Percentiles rank a stretch among this genome's conserved stretches.
phyloP scores from a whole-genome alignment of 2,888 invertebrate genomes.

The Xanthostigma xanthostigma region DNA sequence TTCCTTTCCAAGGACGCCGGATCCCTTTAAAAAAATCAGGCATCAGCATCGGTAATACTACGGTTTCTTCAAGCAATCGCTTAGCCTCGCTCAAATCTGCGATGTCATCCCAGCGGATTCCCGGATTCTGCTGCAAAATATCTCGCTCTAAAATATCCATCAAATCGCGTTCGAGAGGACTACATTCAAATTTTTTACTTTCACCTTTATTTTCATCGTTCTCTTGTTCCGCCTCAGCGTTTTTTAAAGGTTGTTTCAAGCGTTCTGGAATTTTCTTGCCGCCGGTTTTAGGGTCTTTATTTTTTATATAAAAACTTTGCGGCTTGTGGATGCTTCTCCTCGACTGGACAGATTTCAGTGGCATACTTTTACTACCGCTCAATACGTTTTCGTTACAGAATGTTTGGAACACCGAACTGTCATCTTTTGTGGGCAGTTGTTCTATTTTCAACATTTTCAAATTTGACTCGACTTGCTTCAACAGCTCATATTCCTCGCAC shows the following conservation, averaged over 20 bases:
- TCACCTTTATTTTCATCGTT: conserved; percentile 24
- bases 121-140: conserved; percentile 66
- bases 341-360: too few relatives aligned
- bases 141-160: conserved; percentile 85
- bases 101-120: conserved; percentile 68
- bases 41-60: conserved; percentile 73
- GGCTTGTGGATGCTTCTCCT: too few relatives aligned
- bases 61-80: conserved; percentile 67
- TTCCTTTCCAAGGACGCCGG: conserved; percentile 68
- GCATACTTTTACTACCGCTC: too few relatives aligned
- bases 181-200: conserved; percentile 72
- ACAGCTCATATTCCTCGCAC: neutral
- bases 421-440: neutral
- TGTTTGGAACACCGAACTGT: too few relatives aligned
- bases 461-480: neutral
- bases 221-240: too few relatives aligned
- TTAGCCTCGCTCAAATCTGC: conserved; percentile 62
- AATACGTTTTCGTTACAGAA: too few relatives aligned
- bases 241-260: too few relatives aligned
- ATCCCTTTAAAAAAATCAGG: conserved; percentile 82
- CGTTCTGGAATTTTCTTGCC: too few relatives aligned
- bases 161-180: conserved; percentile 74
- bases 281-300: too few relatives aligned
- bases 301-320: too few relatives aligned
- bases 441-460: neutral